A percentile compares a stretch with the other conserved stretches of the same genome.
Conservation (phyloP, 2,797 vertebrate species). For the Mus caroli region DNA sequence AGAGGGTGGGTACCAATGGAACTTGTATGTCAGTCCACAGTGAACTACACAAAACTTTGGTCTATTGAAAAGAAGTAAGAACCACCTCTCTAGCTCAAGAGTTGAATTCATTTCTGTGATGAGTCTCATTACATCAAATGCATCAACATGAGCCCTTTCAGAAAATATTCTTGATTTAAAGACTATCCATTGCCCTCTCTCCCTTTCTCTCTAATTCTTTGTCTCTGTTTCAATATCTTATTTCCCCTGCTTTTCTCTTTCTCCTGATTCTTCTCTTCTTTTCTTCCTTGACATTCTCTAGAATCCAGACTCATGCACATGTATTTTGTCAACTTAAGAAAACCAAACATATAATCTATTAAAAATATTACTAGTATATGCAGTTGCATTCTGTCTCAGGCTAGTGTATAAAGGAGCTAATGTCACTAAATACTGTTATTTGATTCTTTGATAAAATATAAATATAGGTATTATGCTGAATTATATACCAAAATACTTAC, state of each 20-base stretch:
- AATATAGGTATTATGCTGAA: neutral
- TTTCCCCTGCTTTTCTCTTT: neutral
- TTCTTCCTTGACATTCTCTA: neutral
- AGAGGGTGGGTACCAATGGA: neutral
- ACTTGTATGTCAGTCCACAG: neutral
- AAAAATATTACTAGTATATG: neutral
- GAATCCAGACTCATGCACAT: neutral
- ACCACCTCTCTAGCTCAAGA: neutral
- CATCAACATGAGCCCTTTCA: neutral
- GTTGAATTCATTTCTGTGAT: fast-evolving
- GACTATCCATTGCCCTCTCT: neutral
- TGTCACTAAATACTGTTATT: neutral
- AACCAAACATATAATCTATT: neutral
- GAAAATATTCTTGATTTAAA: neutral
- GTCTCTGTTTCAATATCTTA: neutral
- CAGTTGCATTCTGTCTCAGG: neutral
- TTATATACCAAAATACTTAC: neutral
- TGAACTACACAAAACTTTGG: no score
- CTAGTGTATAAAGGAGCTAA: neutral
- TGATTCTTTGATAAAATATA: conserved; percentile 10
- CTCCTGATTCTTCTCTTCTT: neutral
- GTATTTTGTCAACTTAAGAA: conserved; percentile 29
- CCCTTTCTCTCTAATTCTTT: neutral
- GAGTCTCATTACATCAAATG: conserved; percentile 53
- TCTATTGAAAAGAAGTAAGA: no score